phyloP scores from a whole-genome alignment of 2,888 invertebrate species.

The Ormyrus labotus region DNA sequence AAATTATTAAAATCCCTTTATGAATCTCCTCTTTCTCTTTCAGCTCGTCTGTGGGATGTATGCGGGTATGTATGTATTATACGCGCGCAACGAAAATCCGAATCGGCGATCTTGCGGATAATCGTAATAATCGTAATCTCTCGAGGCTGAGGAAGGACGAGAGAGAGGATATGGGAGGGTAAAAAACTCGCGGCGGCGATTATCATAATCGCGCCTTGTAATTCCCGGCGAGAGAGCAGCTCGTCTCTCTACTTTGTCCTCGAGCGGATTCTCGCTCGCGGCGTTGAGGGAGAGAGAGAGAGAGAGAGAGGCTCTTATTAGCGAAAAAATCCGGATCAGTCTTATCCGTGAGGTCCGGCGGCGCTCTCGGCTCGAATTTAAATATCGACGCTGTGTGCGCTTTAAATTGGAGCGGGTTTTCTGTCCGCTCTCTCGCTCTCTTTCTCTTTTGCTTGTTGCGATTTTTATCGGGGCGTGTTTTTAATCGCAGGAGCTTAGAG shows the following conservation, averaged over 20 bases:
- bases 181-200: conserved; percentile 42
- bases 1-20: conserved; percentile 46
- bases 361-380: conserved; percentile 46
- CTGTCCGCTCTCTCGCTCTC: not conserved
- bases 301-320: conserved; percentile 46
- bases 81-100: not conserved
- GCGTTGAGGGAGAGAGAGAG: not conserved
- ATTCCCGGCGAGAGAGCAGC: conserved; percentile 41
- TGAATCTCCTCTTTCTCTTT: not conserved
- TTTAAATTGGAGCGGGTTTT: conserved; percentile 51
- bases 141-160: not conserved
- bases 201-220: conserved; percentile 58
- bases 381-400: conserved; percentile 45
- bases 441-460: conserved; percentile 31
- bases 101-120: conserved; percentile 47
- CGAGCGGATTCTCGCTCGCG: conserved; percentile 41
- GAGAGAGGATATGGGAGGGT: not conserved
- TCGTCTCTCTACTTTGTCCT: conserved; percentile 43
- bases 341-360: conserved; percentile 50
- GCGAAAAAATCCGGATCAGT: conserved; percentile 54
- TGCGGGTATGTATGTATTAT: not conserved
- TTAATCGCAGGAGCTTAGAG: conserved; percentile 57
- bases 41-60: not conserved
- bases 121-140: conserved; percentile 50
- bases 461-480: conserved; percentile 56